phyloP scores from a whole-genome alignment of 92 coral and sea anemone species.

The Palythoa caribaeorum region DNA sequence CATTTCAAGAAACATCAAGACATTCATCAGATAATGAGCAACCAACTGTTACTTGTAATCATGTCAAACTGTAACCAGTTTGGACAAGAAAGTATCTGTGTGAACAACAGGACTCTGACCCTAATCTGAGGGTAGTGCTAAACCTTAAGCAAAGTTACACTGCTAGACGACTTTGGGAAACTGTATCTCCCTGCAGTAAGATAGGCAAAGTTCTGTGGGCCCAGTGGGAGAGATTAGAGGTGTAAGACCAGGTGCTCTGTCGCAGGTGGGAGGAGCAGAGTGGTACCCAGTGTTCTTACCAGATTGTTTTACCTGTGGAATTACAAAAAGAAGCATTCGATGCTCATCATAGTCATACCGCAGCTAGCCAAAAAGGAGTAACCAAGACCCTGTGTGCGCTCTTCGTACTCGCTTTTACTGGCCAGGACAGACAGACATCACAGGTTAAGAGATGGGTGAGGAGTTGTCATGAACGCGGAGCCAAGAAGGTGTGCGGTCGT shows the following conservation, averaged over 20 bases:
- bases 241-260: conserved; percentile 43
- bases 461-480: conserved; percentile 70
- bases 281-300: conserved; percentile 27
- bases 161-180: conserved; percentile 52
- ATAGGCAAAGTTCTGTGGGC: conserved; percentile 61
- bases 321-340: conserved; percentile 55
- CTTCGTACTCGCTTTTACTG: conserved; percentile 49
- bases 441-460: conserved; percentile 59
- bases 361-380: conserved; percentile 56
- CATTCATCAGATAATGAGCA: not conserved
- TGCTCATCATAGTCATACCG: conserved; percentile 66
- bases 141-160: conserved; percentile 18
- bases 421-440: conserved; percentile 64
- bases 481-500: conserved; percentile 49
- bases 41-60: conserved; percentile 28
- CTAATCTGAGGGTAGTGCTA: conserved; percentile 46
- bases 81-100: conserved; percentile 52
- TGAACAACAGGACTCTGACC: conserved; percentile 50
- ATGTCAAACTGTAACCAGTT: conserved; percentile 49
- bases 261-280: conserved; percentile 62
- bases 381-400: conserved; percentile 51
- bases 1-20: not conserved
- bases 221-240: conserved; percentile 62
- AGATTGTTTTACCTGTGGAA: conserved; percentile 50
- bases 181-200: conserved; percentile 52